Percentiles rank a stretch among this genome's conserved stretches.
phyloP scores from a whole-genome alignment of 2,888 invertebrate genomes.

The Temnothorax ravouxi region DNA sequence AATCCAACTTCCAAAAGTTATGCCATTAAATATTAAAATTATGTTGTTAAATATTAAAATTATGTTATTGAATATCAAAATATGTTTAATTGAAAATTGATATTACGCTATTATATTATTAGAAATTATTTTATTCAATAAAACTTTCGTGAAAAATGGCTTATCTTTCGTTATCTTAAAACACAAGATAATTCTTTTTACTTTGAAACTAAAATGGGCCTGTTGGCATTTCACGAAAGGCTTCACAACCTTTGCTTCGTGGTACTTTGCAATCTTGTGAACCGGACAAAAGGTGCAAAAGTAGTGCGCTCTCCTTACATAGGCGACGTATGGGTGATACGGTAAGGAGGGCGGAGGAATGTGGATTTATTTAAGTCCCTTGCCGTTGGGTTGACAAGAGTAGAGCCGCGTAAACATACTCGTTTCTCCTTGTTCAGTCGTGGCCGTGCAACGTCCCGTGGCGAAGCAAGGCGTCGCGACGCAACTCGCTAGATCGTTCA shows the following conservation, averaged over 20 bases:
- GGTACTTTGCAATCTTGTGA: slow-evolving; percentile 58
- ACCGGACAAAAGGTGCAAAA: slow-evolving; percentile 71
- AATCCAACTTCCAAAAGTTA: neutral
- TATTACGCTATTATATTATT: neutral
- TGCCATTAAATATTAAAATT: neutral
- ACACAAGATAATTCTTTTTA: neutral
- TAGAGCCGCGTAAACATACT: slow-evolving; percentile 86
- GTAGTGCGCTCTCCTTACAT: slow-evolving; percentile 61
- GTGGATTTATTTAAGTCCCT: slow-evolving; percentile 85
- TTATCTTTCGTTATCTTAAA: neutral
- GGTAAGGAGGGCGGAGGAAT: slow-evolving; percentile 68
- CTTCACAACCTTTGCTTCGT: slow-evolving; percentile 1
- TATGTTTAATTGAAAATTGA: neutral
- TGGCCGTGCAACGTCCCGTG: slow-evolving; percentile 79
- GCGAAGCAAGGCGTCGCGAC: slow-evolving; percentile 46
- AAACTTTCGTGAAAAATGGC: neutral
- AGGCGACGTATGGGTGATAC: neutral
- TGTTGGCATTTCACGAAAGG: neutral
- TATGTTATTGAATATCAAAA: neutral
- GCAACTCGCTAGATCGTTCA: slow-evolving; percentile 75
- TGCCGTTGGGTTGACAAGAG: slow-evolving; percentile 85
- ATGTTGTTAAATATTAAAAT: slow-evolving; percentile 1
- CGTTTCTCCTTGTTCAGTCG: slow-evolving; percentile 85
- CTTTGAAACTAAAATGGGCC: neutral
- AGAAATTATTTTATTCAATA: slow-evolving; percentile 3